Base-by-base conservation (phyloP, 2,797 vertebrate species). In the Astyanax mexicanus region DNA sequence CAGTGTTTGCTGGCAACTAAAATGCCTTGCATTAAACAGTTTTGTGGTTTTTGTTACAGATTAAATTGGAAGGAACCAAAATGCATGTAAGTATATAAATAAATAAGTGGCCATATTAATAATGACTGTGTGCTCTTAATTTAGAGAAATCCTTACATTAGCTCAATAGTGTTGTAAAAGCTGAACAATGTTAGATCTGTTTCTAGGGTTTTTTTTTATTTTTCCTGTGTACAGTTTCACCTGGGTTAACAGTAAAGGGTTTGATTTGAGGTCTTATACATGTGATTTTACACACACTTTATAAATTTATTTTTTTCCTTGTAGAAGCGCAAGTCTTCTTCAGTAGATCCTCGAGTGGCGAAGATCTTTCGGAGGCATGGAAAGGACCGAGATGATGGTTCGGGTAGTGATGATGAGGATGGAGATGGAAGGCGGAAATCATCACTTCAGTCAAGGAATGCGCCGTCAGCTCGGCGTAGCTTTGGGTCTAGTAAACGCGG, bases 351-450 rank as follows among this genome's bases (percentile, higher is more conserved):
- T 57, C 92, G 92, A 0, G 90, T 93, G 58, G 88, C 93, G 0
- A 94, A 94, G 84, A 92, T 93, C 51, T 92, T 89, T 79, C 77
- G 93, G 4, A 86, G 89, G 0, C 92, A 92, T n/a, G 88, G 89
- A 47, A 90, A 92, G 84, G 90, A 88, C 47, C 89, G 75, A 0
- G 92, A 93, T 78, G 73, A 92, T 82, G 91, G 95, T 55, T 84
- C 89, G 0, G 92, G 62, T 60, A 92, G 89, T 0, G 93, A 93
- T 0, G 80, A 83, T 4, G 85, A 84, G 0, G 84, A 85, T 32
- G 84, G 74, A 29, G 80, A 84, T 23, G 75, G 72, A 0, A 85
- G 89, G 17, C 89, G 88, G 55, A 91, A 0, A 92, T 89, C 82
- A 86, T 88, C 21, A 15, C 91, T 92, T 66, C 88, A 91, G 1